A percentile compares a stretch with the other conserved stretches of the same genome.
These are phyloP conservation scores for Limenitis camilla DNA, from an alignment of 2,888 invertebrate species.

Conservation along the genomic window DNA sequence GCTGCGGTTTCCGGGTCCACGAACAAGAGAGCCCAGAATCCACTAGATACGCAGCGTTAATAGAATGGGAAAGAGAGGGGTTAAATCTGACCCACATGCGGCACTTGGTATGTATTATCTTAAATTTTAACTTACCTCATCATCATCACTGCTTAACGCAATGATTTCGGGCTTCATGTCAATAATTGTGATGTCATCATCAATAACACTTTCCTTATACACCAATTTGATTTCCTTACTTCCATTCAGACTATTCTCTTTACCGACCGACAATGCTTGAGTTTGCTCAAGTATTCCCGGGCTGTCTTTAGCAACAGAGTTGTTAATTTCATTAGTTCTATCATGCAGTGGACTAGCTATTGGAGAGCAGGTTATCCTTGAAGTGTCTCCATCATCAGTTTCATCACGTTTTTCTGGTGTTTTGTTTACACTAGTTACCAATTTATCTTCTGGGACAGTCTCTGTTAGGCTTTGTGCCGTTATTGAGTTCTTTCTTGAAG, in stretches of 20 bases:
- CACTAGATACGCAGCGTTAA: no score
- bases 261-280: constrained; percentile 20
- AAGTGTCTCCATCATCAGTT: constrained; percentile 27
- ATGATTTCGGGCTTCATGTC: constrained; percentile 55
- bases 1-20: no score
- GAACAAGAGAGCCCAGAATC: no score
- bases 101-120: background rate
- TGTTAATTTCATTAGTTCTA: constrained; percentile 35
- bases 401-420: constrained; percentile 23
- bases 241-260: constrained; percentile 30
- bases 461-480: constrained; percentile 2
- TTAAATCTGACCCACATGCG: no score
- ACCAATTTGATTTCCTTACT: constrained; percentile 14
- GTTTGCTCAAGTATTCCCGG: constrained; percentile 21
- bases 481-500: constrained; percentile 18
- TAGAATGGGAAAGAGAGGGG: no score
- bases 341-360: constrained; percentile 49
- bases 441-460: background rate
- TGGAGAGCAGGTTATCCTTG: constrained; percentile 51
- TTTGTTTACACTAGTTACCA: constrained; percentile 14
- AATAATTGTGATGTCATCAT: constrained; percentile 60
- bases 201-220: constrained; percentile 34
- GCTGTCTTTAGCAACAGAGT: constrained; percentile 11
- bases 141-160: constrained; percentile 65
- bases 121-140: constrained; percentile 42